phyloP scores from a whole-genome alignment of 2,888 invertebrate genomes.

The Microplitis deprimator region DNA sequence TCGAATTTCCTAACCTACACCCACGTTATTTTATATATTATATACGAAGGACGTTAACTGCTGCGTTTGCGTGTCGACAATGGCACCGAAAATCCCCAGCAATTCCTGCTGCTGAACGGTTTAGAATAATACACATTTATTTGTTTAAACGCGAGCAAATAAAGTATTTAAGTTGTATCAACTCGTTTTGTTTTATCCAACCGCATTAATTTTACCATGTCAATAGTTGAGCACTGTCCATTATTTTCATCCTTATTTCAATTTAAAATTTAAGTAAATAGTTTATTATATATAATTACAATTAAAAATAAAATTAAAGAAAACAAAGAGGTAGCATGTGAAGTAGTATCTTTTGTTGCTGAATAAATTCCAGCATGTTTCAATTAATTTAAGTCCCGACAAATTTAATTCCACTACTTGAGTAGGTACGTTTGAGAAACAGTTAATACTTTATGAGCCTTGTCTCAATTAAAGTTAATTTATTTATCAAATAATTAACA shows the following conservation, averaged over 20 bases:
- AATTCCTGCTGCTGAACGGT: not conserved
- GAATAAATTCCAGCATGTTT: not conserved
- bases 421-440: conserved; percentile 12
- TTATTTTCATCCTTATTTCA: not conserved
- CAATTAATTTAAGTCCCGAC: not conserved
- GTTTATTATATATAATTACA: not conserved
- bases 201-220: not conserved
- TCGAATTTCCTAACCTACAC: conserved; percentile 3
- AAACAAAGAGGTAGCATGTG: not conserved
- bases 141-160: not conserved
- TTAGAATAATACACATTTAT: not conserved
- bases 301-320: not conserved
- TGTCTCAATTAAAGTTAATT: not conserved
- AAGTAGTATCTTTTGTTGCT: not conserved
- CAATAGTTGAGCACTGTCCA: not conserved
- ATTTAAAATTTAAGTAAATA: too few relatives aligned
- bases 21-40: not conserved
- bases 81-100: conserved; percentile 16
- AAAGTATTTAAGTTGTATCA: not conserved
- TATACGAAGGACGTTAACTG: not conserved
- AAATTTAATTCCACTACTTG: not conserved
- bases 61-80: conserved; percentile 8
- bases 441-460: conserved; percentile 31
- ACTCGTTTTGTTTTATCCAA: not conserved
- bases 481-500: not conserved